Base-by-base conservation (phyloP, 2,797 vertebrate species). In the Oceanodroma leucorhoa region DNA sequence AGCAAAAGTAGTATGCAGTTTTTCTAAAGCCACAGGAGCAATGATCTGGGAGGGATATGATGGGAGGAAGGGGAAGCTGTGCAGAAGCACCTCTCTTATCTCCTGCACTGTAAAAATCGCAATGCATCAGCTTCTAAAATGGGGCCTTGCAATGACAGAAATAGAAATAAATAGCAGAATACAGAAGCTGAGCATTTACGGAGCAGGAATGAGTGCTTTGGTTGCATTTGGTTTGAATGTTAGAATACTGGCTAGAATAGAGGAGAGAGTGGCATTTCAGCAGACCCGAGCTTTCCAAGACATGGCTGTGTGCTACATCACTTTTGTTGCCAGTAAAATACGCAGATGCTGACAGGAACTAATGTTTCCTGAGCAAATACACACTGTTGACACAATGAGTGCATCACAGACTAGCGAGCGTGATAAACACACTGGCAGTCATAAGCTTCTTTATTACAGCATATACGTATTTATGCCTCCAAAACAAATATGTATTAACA, bases 331-430 rank as follows among this genome's bases (percentile, higher is more conserved):
- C 85, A 89, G 66, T 50, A 34, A 93, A 94, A 82, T 66, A 64
- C 16, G 2, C 48, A 94, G 60, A 87, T 69, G 38, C 73, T 90
- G 85, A 93, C 55, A 93, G 87, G 70, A 94, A 65, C 54, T 82
- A 84, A 46, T 38, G 46, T 79, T 94, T 93, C 95, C 90, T 88
- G 80, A 91, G 53, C 80, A 96, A 94, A 96, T 87, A 73, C 54
- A 54, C 13, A 10, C 60, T 93, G 83, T 94, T 92, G 90, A 91
- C 83, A 85, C 64, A 90, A 82, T 6, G 57, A 82, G 87, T 69
- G 54, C 51, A 86, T 82, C 66, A 77, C 8, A 34, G 53, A 38
- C 82, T 60, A 73, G 57, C 0, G 0, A 91, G 41, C 67, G 26
- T 65, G 30, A 40, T 46, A 90, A 94, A 69, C 40, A 65, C 11